Percentiles rank a stretch among this genome's conserved stretches.
Conservation (phyloP, 2,888 invertebrate genomes). For the Spialia ferax region DNA sequence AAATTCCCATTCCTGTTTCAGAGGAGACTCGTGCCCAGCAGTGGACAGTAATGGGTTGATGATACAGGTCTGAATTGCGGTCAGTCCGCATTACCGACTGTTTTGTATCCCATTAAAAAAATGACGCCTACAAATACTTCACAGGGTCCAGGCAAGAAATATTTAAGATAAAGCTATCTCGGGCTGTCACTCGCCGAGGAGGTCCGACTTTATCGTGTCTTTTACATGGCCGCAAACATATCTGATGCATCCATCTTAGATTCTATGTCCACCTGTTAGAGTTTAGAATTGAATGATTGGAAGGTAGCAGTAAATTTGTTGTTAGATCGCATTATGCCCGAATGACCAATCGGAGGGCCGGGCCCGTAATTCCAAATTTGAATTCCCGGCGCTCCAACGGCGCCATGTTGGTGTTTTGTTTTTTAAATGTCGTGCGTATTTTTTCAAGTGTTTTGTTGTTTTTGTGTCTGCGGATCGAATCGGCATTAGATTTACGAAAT, state of each 20-base stretch:
- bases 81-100: conserved; percentile 26
- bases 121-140: conserved; percentile 47
- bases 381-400: conserved; percentile 52
- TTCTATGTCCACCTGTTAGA: conserved; percentile 39
- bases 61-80: too few relatives aligned
- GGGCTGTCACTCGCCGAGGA: conserved; percentile 53
- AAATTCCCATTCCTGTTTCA: too few relatives aligned
- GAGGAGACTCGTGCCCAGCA: too few relatives aligned
- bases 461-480: conserved; percentile 5
- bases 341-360: conserved; percentile 52
- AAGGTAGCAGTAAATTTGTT: conserved; percentile 35
- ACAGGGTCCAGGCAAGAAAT: conserved; percentile 51
- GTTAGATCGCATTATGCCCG: conserved; percentile 46
- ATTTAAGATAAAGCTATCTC: conserved; percentile 56
- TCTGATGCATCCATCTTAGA: conserved; percentile 5
- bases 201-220: conserved; percentile 48
- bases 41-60: too few relatives aligned
- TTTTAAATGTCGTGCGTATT: conserved; percentile 44
- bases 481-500: background rate
- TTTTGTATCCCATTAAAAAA: conserved; percentile 40
- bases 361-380: conserved; percentile 50
- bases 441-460: conserved; percentile 26
- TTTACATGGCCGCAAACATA: conserved; percentile 26
- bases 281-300: conserved; percentile 33
- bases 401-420: conserved; percentile 54